Conservation (phyloP, 2,113 vertebrate species). For the Orthonyx spaldingii region DNA sequence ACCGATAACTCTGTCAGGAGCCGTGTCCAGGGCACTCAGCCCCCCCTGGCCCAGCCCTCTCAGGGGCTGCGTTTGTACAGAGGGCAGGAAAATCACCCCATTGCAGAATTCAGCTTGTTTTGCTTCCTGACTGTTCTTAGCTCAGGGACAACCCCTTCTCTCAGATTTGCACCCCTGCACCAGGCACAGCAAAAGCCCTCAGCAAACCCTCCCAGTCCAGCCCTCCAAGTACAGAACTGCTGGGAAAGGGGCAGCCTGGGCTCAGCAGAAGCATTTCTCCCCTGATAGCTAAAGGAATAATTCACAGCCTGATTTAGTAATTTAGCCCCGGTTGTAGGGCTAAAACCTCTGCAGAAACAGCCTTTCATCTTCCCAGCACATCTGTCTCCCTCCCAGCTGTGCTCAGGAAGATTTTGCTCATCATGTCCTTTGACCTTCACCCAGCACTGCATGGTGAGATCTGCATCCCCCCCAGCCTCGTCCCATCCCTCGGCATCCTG, state of each 20-base stretch:
- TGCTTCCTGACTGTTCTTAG: not conserved
- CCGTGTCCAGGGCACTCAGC: not conserved
- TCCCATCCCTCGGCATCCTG: not conserved
- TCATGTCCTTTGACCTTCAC: not conserved
- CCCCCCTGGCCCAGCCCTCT: not conserved
- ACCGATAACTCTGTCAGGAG: constrained; percentile 6
- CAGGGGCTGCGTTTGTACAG: not conserved
- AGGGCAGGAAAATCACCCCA: not conserved
- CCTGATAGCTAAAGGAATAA: not conserved
- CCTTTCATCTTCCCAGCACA: not conserved
- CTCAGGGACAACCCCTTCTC: not conserved
- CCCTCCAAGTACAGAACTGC: not conserved
- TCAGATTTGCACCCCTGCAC: not conserved
- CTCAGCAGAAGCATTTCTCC: not conserved
- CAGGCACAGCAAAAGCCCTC: not conserved
- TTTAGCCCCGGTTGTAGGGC: not conserved
- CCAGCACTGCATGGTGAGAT: not conserved
- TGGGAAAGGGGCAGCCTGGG: not conserved
- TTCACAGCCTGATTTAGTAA: not conserved
- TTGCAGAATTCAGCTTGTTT: not conserved
- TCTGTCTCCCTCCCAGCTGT: not conserved
- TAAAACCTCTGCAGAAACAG: not conserved
- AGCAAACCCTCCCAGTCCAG: not conserved
- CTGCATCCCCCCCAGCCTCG: not conserved
- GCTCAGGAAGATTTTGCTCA: not conserved